Evolutionary conservation across 2,797 vertebrate genomes (phyloP).

Genomic region (Gymnopithys bicolor): DNA sequence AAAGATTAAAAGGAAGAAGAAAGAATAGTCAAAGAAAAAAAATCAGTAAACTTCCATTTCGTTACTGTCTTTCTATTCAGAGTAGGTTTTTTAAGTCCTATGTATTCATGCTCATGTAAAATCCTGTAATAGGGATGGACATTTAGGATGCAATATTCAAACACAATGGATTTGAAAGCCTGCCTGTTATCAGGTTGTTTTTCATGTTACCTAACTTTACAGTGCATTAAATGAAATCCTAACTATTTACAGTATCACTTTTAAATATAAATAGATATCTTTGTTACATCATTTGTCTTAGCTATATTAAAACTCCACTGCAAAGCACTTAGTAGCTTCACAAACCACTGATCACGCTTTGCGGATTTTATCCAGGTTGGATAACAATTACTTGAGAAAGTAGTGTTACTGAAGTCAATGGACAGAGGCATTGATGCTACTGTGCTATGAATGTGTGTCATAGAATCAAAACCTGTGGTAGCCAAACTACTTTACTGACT

Average conservation of each 20-base stretch:
- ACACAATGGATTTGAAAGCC: neutral
- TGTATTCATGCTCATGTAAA: neutral
- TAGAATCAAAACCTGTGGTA: neutral
- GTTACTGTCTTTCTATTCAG: neutral
- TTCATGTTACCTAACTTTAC: neutral
- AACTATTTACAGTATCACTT: neutral
- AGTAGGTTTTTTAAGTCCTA: neutral
- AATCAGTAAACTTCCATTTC: neutral
- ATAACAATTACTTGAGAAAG: neutral
- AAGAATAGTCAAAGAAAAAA: neutral
- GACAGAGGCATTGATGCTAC: neutral
- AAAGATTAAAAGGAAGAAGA: conserved; percentile 45
- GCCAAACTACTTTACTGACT: neutral
- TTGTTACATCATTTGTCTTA: neutral
- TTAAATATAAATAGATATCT: neutral
- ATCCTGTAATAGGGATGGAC: neutral
- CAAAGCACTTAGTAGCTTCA: neutral
- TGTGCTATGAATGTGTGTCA: neutral
- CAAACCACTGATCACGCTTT: neutral
- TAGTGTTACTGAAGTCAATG: neutral
- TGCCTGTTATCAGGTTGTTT: neutral
- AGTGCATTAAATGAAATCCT: neutral
- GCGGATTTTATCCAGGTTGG: neutral
- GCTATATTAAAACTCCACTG: neutral
- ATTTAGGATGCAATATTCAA: conserved; percentile 10